Conservation (phyloP, 2,113 vertebrate species). For the Xenopus tropicalis region DNA sequence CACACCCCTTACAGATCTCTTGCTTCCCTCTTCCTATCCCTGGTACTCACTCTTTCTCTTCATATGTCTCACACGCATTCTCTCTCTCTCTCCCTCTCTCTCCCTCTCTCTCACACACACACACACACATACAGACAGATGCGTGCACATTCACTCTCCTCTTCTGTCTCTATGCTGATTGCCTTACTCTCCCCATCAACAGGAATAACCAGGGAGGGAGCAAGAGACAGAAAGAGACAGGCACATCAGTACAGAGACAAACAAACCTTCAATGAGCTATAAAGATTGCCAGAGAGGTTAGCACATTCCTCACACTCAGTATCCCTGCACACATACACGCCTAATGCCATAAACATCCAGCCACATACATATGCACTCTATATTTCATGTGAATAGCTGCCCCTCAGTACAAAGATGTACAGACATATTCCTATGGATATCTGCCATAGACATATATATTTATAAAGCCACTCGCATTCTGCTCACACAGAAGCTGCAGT, state of each 20-base stretch:
- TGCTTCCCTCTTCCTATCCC: conserved; percentile 3
- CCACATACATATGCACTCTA: background rate
- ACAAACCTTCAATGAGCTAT: background rate
- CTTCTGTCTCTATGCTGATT: conserved; percentile 19
- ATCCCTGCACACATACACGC: background rate
- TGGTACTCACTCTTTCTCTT: background rate
- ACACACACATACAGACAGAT: conserved; percentile 21
- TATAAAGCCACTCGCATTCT: conserved; percentile 6
- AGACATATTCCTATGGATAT: background rate
- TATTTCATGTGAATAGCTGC: background rate
- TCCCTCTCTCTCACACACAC: conserved; percentile 9
- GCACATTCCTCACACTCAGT: conserved; percentile 11
- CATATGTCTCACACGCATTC: conserved; percentile 17
- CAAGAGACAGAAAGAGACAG: conserved; percentile 14
- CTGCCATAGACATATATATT: background rate
- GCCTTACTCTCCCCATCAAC: conserved; percentile 4
- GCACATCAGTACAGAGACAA: conserved; percentile 13
- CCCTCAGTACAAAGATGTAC: background rate
- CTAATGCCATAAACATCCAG: background rate
- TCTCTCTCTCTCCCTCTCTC: background rate
- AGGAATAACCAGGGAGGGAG: conserved; percentile 14
- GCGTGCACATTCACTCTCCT: conserved; percentile 10
- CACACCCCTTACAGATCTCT: background rate
- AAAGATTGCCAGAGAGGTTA: conserved; percentile 16
- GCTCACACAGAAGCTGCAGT: conserved; percentile 27